phyloP scores from a whole-genome alignment of 1,140 invertebrate genomes.

The Calosoma granatense region DNA sequence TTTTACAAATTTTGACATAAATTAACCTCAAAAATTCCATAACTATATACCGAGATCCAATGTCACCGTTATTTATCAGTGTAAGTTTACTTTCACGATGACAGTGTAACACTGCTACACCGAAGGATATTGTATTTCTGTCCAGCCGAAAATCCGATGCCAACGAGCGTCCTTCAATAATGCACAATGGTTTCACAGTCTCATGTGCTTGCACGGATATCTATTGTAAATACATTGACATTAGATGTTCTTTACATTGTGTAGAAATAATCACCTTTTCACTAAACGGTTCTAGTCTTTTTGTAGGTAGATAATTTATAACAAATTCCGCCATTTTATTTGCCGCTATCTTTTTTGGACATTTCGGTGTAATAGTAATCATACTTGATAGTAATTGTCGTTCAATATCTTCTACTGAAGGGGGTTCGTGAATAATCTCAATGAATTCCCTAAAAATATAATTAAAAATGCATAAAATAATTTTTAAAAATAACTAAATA shows the following conservation, averaged over 20 bases:
- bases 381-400: background rate
- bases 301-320: background rate
- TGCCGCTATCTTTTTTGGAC: background rate
- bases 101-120: background rate
- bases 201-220: background rate
- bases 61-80: background rate
- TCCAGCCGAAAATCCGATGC: background rate
- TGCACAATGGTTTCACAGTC: background rate
- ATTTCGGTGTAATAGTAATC: background rate
- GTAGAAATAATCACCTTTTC: background rate
- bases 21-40: no score
- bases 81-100: background rate
- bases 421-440: background rate
- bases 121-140: background rate
- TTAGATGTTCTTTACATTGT: slow-evolving; percentile 1
- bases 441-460: no score
- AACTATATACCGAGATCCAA: background rate
- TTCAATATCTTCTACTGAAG: background rate
- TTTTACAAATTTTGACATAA: background rate
- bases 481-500: no score
- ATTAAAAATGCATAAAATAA: no score
- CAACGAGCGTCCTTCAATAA: background rate
- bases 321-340: background rate
- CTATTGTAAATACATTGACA: background rate
- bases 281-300: background rate